phyloP scores from a whole-genome alignment of 2,797 vertebrate species.

The Darevskia nairensis region DNA sequence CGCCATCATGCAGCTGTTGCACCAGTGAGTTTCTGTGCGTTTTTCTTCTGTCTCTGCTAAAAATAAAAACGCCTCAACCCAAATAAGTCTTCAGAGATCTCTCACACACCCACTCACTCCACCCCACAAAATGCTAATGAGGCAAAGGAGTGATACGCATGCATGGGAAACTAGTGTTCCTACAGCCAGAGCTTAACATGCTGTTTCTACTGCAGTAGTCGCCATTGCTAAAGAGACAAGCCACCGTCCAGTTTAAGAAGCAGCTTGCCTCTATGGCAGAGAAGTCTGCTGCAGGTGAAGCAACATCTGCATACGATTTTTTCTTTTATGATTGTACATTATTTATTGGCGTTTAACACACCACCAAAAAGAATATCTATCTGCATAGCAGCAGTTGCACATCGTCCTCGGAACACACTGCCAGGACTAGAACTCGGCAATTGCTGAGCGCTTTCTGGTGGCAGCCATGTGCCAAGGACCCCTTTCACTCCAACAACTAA shows the following conservation, averaged over 20 bases:
- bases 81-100: neutral
- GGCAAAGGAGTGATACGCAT: neutral
- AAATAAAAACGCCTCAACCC: neutral
- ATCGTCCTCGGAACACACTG: neutral
- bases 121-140: neutral
- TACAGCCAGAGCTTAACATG: neutral
- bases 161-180: neutral
- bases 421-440: neutral
- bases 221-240: neutral
- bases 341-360: neutral
- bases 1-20: constrained; percentile 79
- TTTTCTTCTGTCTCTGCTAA: neutral
- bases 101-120: too few species aligned
- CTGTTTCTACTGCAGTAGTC: neutral
- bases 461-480: neutral
- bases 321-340: neutral
- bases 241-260: neutral
- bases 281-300: neutral
- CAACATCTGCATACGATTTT: neutral
- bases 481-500: neutral
- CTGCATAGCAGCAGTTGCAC: neutral
- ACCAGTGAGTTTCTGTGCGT: constrained; percentile 67
- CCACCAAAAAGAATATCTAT: neutral
- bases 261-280: neutral
- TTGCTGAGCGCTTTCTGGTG: neutral